Evolutionary conservation across 2,888 invertebrate species (phyloP).

Genomic region (Eristalis tenax): DNA sequence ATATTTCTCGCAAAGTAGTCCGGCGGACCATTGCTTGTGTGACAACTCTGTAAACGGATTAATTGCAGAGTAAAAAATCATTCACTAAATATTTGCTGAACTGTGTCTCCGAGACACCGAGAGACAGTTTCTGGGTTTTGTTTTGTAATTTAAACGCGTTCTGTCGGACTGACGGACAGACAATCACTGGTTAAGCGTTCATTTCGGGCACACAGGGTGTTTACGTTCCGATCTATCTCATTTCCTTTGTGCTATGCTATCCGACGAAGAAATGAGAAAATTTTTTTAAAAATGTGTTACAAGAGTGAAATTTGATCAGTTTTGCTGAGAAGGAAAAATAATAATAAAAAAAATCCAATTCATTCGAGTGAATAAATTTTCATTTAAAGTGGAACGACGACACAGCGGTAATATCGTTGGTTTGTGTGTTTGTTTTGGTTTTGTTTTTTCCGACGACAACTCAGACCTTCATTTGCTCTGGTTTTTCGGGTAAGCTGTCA

Average conservation of each 20-base stretch:
- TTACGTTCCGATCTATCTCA: neutral
- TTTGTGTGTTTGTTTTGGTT: constrained; percentile 3
- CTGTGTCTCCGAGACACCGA: constrained; percentile 25
- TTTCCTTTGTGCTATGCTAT: constrained; percentile 2
- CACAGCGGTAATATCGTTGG: neutral
- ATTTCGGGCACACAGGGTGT: constrained; percentile 22
- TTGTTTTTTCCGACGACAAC: constrained; percentile 19
- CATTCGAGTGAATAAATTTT: constrained; percentile 39
- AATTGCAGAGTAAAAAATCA: constrained; percentile 48
- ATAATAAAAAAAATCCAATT: neutral
- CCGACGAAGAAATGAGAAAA: constrained; percentile 55
- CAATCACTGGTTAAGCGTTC: neutral
- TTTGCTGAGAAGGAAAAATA: constrained; percentile 13
- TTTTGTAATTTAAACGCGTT: constrained; percentile 36
- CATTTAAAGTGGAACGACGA: constrained; percentile 49
- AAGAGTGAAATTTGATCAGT: constrained; percentile 63
- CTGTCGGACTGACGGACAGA: neutral
- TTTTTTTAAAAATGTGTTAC: constrained; percentile 44
- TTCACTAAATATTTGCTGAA: constrained; percentile 29
- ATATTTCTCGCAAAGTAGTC: constrained; percentile 35
- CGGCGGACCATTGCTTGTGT: constrained; percentile 35
- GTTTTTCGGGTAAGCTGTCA: neutral
- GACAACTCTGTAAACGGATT: constrained; percentile 53
- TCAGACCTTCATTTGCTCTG: constrained; percentile 21
- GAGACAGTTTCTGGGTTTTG: constrained; percentile 2